Percentiles rank a stretch among this genome's conserved stretches.
Evolutionary conservation across 2,113 vertebrate species (phyloP).

Genomic region (Alethe diademata): DNA sequence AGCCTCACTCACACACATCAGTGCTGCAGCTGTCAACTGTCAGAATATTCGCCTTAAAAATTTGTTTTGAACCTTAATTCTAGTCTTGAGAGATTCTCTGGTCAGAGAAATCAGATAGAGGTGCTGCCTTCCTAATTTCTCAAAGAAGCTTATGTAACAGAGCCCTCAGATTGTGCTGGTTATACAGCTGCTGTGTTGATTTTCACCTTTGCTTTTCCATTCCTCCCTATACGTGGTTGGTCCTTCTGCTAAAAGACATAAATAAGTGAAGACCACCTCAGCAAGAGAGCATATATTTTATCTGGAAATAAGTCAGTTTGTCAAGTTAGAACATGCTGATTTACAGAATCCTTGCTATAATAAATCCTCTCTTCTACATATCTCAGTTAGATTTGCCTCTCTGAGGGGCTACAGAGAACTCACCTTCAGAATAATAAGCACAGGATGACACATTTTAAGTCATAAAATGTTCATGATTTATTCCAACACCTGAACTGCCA

Average conservation of each 20-base stretch:
- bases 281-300: neutral
- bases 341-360: neutral
- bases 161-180: neutral
- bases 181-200: neutral
- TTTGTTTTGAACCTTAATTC: neutral
- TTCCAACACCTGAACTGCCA: neutral
- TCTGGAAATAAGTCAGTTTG: neutral
- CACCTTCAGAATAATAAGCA: neutral
- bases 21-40: neutral
- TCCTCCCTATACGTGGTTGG: neutral
- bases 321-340: neutral
- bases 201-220: neutral
- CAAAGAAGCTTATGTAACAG: neutral
- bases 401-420: neutral
- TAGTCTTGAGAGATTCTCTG: neutral
- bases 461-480: neutral
- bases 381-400: neutral
- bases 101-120: neutral
- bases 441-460: neutral
- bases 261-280: neutral
- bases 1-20: neutral
- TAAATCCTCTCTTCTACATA: neutral
- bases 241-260: neutral
- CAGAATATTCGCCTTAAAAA: neutral
- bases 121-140: neutral